phyloP scores from a whole-genome alignment of 2,113 vertebrate species.

The Seriola aureovittata region DNA sequence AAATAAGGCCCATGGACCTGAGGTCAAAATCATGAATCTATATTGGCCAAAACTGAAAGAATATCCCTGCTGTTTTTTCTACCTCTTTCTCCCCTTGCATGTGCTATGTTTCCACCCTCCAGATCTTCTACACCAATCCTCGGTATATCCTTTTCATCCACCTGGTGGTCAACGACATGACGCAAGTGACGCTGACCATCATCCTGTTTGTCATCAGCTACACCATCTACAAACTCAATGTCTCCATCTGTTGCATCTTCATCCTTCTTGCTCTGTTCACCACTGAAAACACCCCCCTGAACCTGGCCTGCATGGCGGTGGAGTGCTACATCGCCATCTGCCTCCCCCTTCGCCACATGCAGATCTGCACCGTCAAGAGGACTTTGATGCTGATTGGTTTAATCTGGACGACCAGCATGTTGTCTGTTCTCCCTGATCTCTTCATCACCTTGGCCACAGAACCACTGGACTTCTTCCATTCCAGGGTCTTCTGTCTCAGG shows the following conservation, averaged over 20 bases:
- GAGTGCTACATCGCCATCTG: constrained; percentile 83
- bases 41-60: too few species aligned
- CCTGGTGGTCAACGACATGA: constrained; percentile 78
- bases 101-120: too few species aligned
- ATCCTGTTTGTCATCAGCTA: constrained; percentile 70
- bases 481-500: constrained; percentile 58
- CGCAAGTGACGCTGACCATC: constrained; percentile 65
- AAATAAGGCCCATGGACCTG: neutral
- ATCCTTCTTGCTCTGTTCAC: constrained; percentile 45
- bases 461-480: constrained; percentile 57
- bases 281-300: constrained; percentile 78
- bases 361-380: constrained; percentile 74
- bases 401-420: constrained; percentile 66
- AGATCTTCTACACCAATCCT: constrained; percentile 65
- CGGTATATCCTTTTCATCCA: constrained; percentile 78
- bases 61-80: too few species aligned
- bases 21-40: neutral
- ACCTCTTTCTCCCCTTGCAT: too few species aligned
- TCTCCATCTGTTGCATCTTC: constrained; percentile 41
- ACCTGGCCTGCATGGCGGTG: constrained; percentile 81
- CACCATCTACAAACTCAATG: constrained; percentile 48
- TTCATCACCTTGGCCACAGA: constrained; percentile 65
- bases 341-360: constrained; percentile 72
- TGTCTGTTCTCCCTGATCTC: constrained; percentile 68
- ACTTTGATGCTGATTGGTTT: constrained; percentile 61